Evolutionary conservation across 2,888 invertebrate genomes (phyloP).

Genomic region (Coelopa pilipes): DNA sequence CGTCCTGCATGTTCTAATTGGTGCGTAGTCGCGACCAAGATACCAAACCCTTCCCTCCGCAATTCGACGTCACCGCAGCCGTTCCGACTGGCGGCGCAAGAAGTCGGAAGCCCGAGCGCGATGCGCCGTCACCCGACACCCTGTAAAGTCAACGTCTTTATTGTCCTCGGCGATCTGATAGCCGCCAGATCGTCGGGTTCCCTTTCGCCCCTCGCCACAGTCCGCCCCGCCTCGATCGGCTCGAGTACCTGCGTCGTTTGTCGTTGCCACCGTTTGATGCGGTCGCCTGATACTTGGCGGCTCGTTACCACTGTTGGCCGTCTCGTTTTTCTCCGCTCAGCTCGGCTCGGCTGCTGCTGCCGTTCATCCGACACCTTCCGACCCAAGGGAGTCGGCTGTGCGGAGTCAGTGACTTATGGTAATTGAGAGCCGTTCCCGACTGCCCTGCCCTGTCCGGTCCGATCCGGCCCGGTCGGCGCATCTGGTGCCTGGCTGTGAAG

Average conservation of each 20-base stretch:
- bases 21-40: too few species aligned
- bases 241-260: too few species aligned
- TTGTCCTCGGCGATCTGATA: conserved; percentile 27
- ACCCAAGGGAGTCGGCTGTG: neutral
- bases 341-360: neutral
- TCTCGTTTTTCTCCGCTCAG: neutral
- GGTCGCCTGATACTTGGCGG: neutral
- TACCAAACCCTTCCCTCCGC: too few species aligned
- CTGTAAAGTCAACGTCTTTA: conserved; percentile 53
- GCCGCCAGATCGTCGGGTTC: conserved; percentile 3
- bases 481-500: neutral
- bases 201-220: too few species aligned
- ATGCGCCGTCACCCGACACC: conserved; percentile 55
- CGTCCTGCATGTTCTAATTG: too few species aligned
- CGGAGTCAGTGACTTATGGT: conserved; percentile 32
- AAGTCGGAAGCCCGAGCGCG: neutral
- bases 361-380: neutral
- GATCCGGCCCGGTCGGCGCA: neutral
- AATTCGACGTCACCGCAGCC: neutral
- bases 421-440: conserved; percentile 1
- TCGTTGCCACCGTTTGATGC: conserved; percentile 8
- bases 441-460: neutral
- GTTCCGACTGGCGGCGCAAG: conserved; percentile 2
- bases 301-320: neutral
- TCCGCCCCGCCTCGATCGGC: too few species aligned